A percentile compares a stretch with the other conserved stretches of the same genome.
phyloP scores from a whole-genome alignment of 2,797 vertebrate species.

The Melopsittacus undulatus region DNA sequence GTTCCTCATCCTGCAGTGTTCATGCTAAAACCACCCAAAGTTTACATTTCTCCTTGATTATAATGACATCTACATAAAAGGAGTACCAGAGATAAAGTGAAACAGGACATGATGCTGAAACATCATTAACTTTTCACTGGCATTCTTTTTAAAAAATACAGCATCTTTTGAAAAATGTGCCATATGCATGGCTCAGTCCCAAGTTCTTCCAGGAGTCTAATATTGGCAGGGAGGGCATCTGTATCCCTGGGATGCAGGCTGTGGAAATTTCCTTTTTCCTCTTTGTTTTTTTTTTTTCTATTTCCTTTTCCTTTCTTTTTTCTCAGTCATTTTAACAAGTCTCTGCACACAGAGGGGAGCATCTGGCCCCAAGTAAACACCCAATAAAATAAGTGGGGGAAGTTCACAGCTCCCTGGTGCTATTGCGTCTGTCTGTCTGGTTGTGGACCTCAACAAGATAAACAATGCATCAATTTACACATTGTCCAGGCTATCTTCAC shows the following conservation, averaged over 20 bases:
- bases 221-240: not conserved
- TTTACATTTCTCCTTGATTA: not conserved
- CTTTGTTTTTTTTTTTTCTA: slow-evolving; percentile 47
- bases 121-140: not conserved
- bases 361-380: slow-evolving; percentile 65
- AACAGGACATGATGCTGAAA: not conserved
- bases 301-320: slow-evolving; percentile 56
- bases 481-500: slow-evolving; percentile 66
- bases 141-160: not conserved
- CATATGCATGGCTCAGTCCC: not conserved
- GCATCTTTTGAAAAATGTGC: not conserved
- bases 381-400: slow-evolving; percentile 57
- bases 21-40: not conserved
- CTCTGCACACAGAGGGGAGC: slow-evolving; percentile 39
- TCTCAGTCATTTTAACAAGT: slow-evolving; percentile 31
- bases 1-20: not conserved
- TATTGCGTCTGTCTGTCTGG: slow-evolving; percentile 55
- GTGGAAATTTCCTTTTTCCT: slow-evolving; percentile 33
- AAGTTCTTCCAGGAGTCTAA: not conserved
- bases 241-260: not conserved
- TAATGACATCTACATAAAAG: not conserved
- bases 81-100: not conserved
- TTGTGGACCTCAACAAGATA: slow-evolving; percentile 52
- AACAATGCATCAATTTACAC: slow-evolving; percentile 61
- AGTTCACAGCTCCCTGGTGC: slow-evolving; percentile 61